A percentile compares a stretch with the other conserved stretches of the same genome.
Conservation (phyloP, 2,888 invertebrate species). For the Monochamus alternatus region DNA sequence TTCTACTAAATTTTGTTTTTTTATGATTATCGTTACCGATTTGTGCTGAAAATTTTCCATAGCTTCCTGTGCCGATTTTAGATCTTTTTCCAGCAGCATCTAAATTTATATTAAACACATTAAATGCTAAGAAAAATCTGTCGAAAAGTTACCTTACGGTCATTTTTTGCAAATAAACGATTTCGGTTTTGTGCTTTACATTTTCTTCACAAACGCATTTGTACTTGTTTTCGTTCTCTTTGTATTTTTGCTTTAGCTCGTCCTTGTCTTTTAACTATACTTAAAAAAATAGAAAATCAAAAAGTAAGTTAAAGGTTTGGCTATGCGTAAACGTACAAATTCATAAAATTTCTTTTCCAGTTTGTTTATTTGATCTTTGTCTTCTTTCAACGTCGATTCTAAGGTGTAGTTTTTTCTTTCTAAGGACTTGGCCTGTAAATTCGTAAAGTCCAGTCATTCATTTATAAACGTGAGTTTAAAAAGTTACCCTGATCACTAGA, state of each 20-base stretch:
- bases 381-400: conserved; percentile 46
- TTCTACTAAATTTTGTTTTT: neutral
- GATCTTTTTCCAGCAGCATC: conserved; percentile 46
- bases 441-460: conserved; percentile 6
- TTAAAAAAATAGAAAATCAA: conserved; percentile 25
- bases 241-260: conserved; percentile 46
- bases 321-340: conserved; percentile 45
- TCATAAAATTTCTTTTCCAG: conserved; percentile 55
- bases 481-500: conserved; percentile 45
- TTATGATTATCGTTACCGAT: conserved; percentile 15
- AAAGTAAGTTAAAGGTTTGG: conserved; percentile 11
- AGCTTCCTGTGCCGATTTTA: conserved; percentile 42
- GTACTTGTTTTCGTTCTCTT: conserved; percentile 33
- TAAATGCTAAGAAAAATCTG: conserved; percentile 22
- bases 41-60: conserved; percentile 37
- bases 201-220: conserved; percentile 41
- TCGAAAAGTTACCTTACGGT: conserved; percentile 41
- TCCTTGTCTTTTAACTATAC: conserved; percentile 46
- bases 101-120: conserved; percentile 37
- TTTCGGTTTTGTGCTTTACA: conserved; percentile 37
- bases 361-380: conserved; percentile 52
- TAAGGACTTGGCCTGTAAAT: conserved; percentile 44
- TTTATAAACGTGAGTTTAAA: neutral
- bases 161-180: conserved; percentile 35
- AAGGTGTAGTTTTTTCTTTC: conserved; percentile 45